Evolutionary conservation across 2,113 vertebrate species (phyloP).

Genomic region (Ginglymostoma cirratum): DNA sequence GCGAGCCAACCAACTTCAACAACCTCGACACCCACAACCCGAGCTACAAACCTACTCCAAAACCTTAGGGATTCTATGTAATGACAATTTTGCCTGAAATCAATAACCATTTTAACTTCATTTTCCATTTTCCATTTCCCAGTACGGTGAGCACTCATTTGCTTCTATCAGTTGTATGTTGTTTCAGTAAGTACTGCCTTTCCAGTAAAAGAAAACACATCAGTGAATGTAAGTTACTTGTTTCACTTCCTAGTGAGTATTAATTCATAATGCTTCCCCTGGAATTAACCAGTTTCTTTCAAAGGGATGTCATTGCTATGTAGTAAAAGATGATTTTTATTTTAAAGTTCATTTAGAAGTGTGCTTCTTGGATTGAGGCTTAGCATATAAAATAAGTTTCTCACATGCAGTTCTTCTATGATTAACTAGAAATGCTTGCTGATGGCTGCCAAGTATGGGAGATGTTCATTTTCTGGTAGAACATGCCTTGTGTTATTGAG

Average conservation of each 20-base stretch:
- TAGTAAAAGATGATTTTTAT: neutral
- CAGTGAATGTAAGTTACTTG: neutral
- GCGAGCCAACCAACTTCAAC: too few relatives aligned
- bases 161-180: neutral
- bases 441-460: neutral
- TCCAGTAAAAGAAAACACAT: neutral
- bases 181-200: neutral
- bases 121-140: neutral
- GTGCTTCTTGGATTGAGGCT: neutral
- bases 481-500: neutral
- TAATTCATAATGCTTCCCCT: neutral
- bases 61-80: too few relatives aligned
- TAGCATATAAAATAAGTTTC: neutral
- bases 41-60: too few relatives aligned
- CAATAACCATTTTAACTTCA: neutral
- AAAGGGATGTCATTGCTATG: neutral
- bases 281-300: neutral
- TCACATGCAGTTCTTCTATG: neutral
- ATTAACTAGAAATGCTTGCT: neutral
- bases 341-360: neutral
- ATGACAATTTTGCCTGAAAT: neutral
- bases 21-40: too few relatives aligned
- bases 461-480: conserved; percentile 38
- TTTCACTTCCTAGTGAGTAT: neutral
- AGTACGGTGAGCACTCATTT: neutral